Conservation (phyloP, 2,113 vertebrate species). For the Struthidea cinerea region DNA sequence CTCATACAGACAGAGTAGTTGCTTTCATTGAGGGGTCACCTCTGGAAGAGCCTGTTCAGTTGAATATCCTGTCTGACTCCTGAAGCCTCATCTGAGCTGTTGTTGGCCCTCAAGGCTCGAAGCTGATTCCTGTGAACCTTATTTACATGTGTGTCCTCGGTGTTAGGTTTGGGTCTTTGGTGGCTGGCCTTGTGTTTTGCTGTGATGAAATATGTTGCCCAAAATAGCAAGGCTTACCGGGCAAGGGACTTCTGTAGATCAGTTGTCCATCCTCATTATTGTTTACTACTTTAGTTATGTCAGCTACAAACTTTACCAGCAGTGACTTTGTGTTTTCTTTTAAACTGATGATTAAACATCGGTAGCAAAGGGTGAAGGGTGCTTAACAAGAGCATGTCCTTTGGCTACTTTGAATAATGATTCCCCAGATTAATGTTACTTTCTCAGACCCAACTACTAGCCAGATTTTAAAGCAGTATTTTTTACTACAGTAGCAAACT, state of each 20-base stretch:
- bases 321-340: neutral
- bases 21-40: neutral
- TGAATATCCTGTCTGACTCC: neutral
- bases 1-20: neutral
- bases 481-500: neutral
- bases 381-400: neutral
- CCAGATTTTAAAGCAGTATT: neutral
- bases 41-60: neutral
- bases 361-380: neutral
- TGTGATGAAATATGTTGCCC: neutral
- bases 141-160: neutral
- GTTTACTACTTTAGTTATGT: neutral
- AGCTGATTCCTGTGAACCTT: neutral
- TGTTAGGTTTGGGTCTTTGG: neutral
- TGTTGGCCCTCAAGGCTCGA: neutral
- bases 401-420: neutral
- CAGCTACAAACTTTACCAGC: neutral
- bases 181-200: neutral
- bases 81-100: neutral
- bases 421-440: neutral
- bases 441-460: neutral
- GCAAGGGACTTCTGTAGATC: neutral
- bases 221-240: neutral
- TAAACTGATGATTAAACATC: neutral
- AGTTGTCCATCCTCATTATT: neutral